Evolutionary conservation across 2,888 invertebrate species (phyloP), one percentile per base, ranked within the genome.

Genomic region (Drosophila buzzatii): DNA sequence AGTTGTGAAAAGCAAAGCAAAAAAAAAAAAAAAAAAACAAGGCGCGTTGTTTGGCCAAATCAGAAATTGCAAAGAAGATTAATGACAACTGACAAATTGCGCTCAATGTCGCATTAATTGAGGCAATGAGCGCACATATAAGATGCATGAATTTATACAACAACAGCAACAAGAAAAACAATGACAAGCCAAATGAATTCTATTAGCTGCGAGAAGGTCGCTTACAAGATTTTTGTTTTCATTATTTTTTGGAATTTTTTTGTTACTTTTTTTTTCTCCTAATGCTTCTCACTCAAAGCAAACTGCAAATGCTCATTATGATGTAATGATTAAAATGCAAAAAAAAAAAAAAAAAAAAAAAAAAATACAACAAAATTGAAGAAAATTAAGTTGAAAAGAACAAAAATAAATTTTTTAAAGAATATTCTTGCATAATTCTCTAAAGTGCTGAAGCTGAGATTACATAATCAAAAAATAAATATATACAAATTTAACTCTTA

Each of bases 81-180:
- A 91, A 89, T 91, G 90, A 76, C 86, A 75, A 79, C 85, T 78
- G 89, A 79, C 90, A 90, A 89, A 91, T 87, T 89, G 90, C 87
- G 91, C 78, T 79, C 89, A 91, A 91, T 90, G 91, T 83, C 90
- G 80, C 83, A 89, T 91, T 89, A 91, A 89, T 89, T 91, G 87
- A 89, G 85, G 90, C 85, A 87, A 90, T 89, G 82, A 84, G 86
- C 76, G 73, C 81, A 79, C 76, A 77, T 84, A 81, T 87, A 82
- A 89, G 18, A 74, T 80, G 88, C 86, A 85, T 88, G 73, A 76
- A 81, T 85, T 86, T 73, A 74, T 69, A 72, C 68, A 69, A 37
- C 65, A 70, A 53, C 52, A 80, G 27, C 41, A 69, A 37, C 33
- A 59, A 58, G 18, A 52, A 57, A 27, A 56, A 68, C 72, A 89